These are phyloP conservation scores for Medauroidea extradentata DNA, from an alignment of 1,140 invertebrate genomes.

Conservation along the genomic window DNA sequence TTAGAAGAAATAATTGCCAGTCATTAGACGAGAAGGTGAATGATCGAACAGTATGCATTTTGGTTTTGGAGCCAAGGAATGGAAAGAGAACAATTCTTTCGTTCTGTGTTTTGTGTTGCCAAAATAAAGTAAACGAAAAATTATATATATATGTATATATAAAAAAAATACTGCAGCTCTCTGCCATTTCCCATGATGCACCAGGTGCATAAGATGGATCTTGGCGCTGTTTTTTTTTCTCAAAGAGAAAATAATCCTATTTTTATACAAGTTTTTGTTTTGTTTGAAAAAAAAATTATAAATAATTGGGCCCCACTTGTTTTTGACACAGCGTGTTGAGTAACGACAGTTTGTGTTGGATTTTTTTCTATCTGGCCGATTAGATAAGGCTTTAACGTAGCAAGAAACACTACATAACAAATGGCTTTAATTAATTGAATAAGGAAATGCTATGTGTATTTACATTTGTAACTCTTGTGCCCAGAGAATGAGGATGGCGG, in stretches of 20 bases:
- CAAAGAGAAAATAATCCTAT: conserved; percentile 12
- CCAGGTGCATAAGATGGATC: neutral
- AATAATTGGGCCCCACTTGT: conserved; percentile 4
- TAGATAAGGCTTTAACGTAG: conserved; percentile 15
- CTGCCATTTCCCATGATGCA: neutral
- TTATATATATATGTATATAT: too few relatives aligned
- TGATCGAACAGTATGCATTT: conserved; percentile 1
- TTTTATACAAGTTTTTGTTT: conserved; percentile 10
- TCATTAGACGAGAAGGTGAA: conserved; percentile 5
- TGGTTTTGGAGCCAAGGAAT: neutral
- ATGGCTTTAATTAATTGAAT: conserved; percentile 17
- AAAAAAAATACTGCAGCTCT: neutral
- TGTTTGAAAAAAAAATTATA: neutral
- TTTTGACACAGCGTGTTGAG: conserved; percentile 3
- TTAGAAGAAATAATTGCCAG: neutral
- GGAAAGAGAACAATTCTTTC: neutral
- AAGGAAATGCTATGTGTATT: conserved; percentile 12
- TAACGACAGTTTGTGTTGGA: conserved; percentile 5
- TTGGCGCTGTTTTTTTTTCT: neutral
- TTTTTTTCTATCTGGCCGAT: neutral
- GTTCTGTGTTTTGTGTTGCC: conserved; percentile 5
- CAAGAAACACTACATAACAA: conserved; percentile 9
- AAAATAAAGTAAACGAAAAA: conserved; percentile 4
- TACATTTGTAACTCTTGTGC: conserved; percentile 1
- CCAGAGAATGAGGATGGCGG: neutral